A percentile compares a stretch with the other conserved stretches of the same genome.
Conservation (phyloP, 2,113 vertebrate genomes). For the Bos indicus region DNA sequence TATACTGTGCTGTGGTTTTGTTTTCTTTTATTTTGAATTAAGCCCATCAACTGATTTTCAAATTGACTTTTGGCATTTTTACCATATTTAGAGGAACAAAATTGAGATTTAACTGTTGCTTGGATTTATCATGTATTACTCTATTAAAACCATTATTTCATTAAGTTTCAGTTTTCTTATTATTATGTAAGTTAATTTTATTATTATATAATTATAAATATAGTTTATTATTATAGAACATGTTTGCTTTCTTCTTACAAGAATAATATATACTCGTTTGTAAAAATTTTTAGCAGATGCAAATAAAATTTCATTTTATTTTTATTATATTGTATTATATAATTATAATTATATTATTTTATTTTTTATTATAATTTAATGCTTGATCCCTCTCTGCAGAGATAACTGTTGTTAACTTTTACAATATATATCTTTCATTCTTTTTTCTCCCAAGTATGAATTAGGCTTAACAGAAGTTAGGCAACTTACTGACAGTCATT, state of each 20-base stretch:
- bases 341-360: not conserved
- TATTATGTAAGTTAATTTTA: not conserved
- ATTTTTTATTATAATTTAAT: not conserved
- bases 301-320: not conserved
- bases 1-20: not conserved
- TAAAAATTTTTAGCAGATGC: not conserved
- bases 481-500: not conserved
- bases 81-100: not conserved
- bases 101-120: not conserved
- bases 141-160: not conserved
- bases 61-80: not conserved
- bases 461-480: not conserved
- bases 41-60: not conserved
- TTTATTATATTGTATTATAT: not conserved
- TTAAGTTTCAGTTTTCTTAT: not conserved
- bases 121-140: not conserved
- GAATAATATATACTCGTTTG: not conserved
- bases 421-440: not conserved
- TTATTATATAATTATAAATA: not conserved
- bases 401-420: not conserved
- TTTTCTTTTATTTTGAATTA: constrained; percentile 15
- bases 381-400: not conserved
- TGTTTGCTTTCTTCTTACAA: constrained; percentile 11
- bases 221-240: not conserved
- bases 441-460: not conserved